Evolutionary conservation across 2,113 vertebrate species (phyloP).

Genomic region (Calyptomena viridis): DNA sequence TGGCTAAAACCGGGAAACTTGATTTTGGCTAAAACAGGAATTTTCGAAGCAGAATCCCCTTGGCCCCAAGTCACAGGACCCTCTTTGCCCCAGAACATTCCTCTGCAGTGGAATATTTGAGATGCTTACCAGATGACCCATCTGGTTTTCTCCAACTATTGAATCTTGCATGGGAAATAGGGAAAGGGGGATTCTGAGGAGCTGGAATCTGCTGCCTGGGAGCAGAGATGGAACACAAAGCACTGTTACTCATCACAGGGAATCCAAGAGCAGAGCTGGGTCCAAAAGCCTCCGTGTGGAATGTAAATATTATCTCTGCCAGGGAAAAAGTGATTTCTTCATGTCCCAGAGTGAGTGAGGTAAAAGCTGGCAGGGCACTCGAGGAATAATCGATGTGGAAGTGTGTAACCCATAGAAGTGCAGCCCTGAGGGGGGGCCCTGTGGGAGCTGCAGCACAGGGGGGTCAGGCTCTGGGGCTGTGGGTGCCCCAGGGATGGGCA

Average conservation of each 20-base stretch:
- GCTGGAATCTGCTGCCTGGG: neutral
- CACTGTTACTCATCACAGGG: neutral
- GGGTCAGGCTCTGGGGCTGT: accelerated
- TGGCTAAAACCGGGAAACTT: no score
- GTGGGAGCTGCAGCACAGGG: neutral
- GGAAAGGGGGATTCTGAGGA: neutral
- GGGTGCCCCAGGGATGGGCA: accelerated
- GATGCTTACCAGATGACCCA: conserved; percentile 11
- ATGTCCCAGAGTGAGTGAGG: neutral
- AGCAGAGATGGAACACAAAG: neutral
- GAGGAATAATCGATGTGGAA: accelerated
- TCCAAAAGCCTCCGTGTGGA: neutral
- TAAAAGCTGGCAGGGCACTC: neutral
- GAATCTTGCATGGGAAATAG: neutral
- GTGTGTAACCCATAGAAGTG: no score
- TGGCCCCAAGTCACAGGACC: neutral
- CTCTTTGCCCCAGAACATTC: neutral
- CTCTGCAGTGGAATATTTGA: neutral
- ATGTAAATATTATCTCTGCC: conserved; percentile 38
- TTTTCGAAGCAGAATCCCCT: neutral
- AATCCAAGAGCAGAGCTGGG: neutral
- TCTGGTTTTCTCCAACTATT: neutral
- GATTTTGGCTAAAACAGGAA: accelerated
- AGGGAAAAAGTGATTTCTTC: neutral
- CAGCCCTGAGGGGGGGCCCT: accelerated